Conservation (phyloP, 2,797 vertebrate genomes). For the Heterohyrax brucei region DNA sequence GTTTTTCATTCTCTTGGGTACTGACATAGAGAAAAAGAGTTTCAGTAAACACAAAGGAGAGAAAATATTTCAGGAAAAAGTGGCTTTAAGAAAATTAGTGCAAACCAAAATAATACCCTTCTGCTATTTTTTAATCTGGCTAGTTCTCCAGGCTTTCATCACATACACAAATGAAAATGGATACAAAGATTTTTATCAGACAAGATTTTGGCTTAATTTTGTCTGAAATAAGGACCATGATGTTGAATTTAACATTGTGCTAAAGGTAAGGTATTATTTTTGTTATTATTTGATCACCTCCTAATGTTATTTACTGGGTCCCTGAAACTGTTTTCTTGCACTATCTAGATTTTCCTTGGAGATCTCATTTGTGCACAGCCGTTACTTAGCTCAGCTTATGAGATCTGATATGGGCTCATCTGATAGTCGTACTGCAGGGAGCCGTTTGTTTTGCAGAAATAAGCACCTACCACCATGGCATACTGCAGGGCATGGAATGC, state of each 20-base stretch:
- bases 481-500: not conserved
- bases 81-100: not conserved
- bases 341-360: conserved; percentile 71
- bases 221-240: conserved; percentile 10
- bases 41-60: not conserved
- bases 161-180: conserved; percentile 24
- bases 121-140: conserved; percentile 1
- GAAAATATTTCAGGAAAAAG: not conserved
- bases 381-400: conserved; percentile 63
- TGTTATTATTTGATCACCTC: conserved; percentile 65
- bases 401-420: conserved; percentile 77
- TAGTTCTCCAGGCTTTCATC: not conserved
- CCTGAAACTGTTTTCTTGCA: conserved; percentile 49
- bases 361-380: conserved; percentile 75
- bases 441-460: conserved; percentile 64
- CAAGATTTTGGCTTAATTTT: not conserved
- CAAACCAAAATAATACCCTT: conserved; percentile 29
- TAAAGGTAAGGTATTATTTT: not conserved
- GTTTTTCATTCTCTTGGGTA: conserved; percentile 3
- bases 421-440: conserved; percentile 50
- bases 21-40: not conserved
- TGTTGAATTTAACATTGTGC: conserved; percentile 67
- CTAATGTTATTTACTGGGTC: conserved; percentile 68
- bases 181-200: not conserved
- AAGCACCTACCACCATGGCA: conserved; percentile 31